Base-by-base conservation (phyloP, 2,797 vertebrate species). In the Tiaroga cobitis region DNA sequence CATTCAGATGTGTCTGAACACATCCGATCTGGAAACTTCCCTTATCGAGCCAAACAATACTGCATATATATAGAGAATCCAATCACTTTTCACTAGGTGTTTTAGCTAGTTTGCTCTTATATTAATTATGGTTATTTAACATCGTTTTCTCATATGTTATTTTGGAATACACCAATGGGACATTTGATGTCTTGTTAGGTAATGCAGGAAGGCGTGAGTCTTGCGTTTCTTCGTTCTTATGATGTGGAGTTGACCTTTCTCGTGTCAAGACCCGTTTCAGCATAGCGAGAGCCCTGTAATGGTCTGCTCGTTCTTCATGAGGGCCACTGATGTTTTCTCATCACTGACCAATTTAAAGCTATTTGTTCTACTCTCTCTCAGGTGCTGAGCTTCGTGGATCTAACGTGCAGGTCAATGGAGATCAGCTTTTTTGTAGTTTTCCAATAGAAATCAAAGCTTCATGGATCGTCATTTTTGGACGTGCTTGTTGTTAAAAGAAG, bases 271-370 rank as follows among this genome's bases (percentile, higher is more conserved):
- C 95, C 95, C 6, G 15, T 70, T 93, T 92, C 91, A 93, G 92
- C 92, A 94, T 95, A 93, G 93, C 91, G 91, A 93, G 94, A 94
- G 94, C 90, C 93, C 92, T 93, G 94, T 97, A 97, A 97, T 96
- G 94, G 96, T 96, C 93, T 95, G 94, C 95, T 95, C 94, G 95
- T 96, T 96, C 95, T 96, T 96, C 92, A 93, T 94, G 95, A 95
- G 95, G 96, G 94, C 95, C 95, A 92, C 93, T 95, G 94, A 94
- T 96, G 95, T 97, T 97, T 97, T 97, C 95, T 97, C 95, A 97
- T 97, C 95, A 97, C 95, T 95, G 96, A 96, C 95, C 95, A 97
- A 96, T 97, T 97, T 96, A 97, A 95, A 96, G 94, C 92, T 94
- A 95, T 97, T 96, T 97, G 94, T 96, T 97, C 95, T 95, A 93